Evolutionary conservation across 2,888 invertebrate genomes (phyloP), one percentile per base, ranked within the genome.

Genomic region (Petrophora chlorosata): DNA sequence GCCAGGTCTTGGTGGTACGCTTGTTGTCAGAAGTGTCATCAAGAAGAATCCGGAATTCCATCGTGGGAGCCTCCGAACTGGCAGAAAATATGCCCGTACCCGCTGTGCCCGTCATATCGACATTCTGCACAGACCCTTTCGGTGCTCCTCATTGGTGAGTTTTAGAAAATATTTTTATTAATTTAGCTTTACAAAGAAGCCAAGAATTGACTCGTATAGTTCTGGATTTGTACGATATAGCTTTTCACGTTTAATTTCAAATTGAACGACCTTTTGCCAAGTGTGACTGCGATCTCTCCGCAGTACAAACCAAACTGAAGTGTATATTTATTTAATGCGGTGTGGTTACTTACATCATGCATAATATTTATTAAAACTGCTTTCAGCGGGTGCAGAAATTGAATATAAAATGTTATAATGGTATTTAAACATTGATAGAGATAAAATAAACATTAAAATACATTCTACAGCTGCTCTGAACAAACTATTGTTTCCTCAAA

Each of bases 1-100:
- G 33, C 12, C 79, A 95, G 95, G 68, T 96, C 96, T 49, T 96
- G 96, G 96, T 94, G 96, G 92, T 96, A 94, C 82, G 90, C 94
- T 49, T 94, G 96, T 77, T 97, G 96, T 76, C 85, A 94, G 42
- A 94, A 95, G 86, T 96, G 96, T 83, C 92, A 95, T 63, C 92
- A 93, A 64, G 94, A 94, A 85, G 95, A 96, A 42, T 89, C 92
- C 76, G 92, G 92, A 29, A 90, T 91, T 65, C 93, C 95, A 15
- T 94, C 96, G 10, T 97, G 96, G 96, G 95, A 96, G 76, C 96
- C 96, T 9, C 91, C 93, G 0, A 90, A 94, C 63, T 97, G 96
- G 96, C 93, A 94, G 67, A 94, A 93, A 78, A 78, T 95, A 68
- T 96, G 96, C 76, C 96, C 96, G 0, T 95, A 95, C 69, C 96